Conservation (phyloP, 2,888 invertebrate species). For the Leucoma salicis region DNA sequence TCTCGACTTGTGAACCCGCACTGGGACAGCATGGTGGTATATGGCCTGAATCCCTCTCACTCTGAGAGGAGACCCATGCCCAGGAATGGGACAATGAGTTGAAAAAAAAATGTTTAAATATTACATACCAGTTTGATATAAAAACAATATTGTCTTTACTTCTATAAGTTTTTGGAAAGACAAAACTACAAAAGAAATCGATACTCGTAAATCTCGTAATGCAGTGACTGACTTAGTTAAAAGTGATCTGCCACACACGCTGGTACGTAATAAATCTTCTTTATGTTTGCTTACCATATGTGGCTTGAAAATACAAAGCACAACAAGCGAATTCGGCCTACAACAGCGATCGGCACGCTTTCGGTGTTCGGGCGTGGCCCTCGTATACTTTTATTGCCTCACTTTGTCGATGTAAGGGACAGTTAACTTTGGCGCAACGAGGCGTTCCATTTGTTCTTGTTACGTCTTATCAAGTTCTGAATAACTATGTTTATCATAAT, state of each 20-base stretch:
- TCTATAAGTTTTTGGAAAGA: too few relatives aligned
- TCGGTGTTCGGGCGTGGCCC: conserved; percentile 56
- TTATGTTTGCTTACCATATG: conserved; percentile 71
- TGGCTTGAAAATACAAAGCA: conserved; percentile 56
- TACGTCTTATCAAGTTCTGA: conserved; percentile 42
- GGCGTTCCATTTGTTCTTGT: conserved; percentile 45
- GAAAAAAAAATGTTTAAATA: too few relatives aligned
- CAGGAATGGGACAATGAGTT: too few relatives aligned
- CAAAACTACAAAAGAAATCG: too few relatives aligned
- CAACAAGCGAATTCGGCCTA: conserved; percentile 53
- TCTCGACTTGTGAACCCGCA: too few relatives aligned
- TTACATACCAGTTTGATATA: too few relatives aligned
- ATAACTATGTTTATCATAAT: conserved; percentile 27
- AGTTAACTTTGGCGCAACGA: conserved; percentile 53
- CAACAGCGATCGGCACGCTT: conserved; percentile 56
- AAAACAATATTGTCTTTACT: too few relatives aligned
- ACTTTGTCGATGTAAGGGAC: conserved; percentile 54
- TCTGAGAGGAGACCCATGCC: too few relatives aligned
- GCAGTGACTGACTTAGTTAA: conserved; percentile 39
- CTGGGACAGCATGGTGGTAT: too few relatives aligned
- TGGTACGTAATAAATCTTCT: conserved; percentile 67
- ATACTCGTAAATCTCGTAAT: too few relatives aligned
- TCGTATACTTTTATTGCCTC: conserved; percentile 63
- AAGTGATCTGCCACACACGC: conserved; percentile 60
- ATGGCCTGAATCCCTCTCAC: too few relatives aligned